Percentiles rank a stretch among this genome's conserved stretches.
Evolutionary conservation across 2,888 invertebrate species (phyloP).

Genomic region (Tyria jacobaeae): DNA sequence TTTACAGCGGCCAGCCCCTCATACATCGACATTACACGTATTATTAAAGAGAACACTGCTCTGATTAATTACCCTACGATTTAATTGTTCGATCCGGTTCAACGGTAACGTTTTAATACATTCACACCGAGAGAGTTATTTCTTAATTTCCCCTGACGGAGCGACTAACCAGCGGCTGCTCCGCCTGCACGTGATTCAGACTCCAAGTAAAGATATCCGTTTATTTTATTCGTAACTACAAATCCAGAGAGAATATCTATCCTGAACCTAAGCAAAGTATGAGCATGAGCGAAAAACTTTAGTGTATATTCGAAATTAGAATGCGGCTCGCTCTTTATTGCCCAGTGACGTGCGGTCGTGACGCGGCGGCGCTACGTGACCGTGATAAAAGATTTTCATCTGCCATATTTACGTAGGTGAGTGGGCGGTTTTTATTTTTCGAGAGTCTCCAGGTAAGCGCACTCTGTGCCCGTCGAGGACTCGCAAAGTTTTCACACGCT

Average conservation of each 20-base stretch:
- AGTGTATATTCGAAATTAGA: slow-evolving; percentile 83
- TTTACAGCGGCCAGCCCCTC: slow-evolving; percentile 77
- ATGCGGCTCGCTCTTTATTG: slow-evolving; percentile 83
- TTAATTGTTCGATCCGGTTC: slow-evolving; percentile 77
- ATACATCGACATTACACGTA: slow-evolving; percentile 80
- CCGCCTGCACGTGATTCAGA: slow-evolving; percentile 71
- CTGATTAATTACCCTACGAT: slow-evolving; percentile 79
- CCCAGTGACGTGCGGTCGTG: slow-evolving; percentile 84
- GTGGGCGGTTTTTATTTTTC: slow-evolving; percentile 86
- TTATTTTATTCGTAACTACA: slow-evolving; percentile 62
- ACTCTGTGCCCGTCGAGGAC: slow-evolving; percentile 64
- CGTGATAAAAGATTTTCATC: slow-evolving; percentile 87
- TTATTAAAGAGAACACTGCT: slow-evolving; percentile 79
- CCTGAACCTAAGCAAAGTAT: slow-evolving; percentile 62
- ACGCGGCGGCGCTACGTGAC: slow-evolving; percentile 84
- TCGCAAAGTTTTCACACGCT: slow-evolving; percentile 82
- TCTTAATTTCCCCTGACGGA: slow-evolving; percentile 72
- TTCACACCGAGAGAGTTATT: slow-evolving; percentile 73
- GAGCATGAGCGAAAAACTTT: slow-evolving; percentile 76
- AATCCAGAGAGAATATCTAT: slow-evolving; percentile 65
- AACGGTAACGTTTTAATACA: slow-evolving; percentile 73
- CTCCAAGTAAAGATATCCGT: slow-evolving; percentile 75
- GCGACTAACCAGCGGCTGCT: slow-evolving; percentile 58
- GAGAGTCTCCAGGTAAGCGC: slow-evolving; percentile 76
- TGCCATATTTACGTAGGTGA: slow-evolving; percentile 85